Conservation (phyloP, 2,113 vertebrate genomes). For the Pterocles orientalis region DNA sequence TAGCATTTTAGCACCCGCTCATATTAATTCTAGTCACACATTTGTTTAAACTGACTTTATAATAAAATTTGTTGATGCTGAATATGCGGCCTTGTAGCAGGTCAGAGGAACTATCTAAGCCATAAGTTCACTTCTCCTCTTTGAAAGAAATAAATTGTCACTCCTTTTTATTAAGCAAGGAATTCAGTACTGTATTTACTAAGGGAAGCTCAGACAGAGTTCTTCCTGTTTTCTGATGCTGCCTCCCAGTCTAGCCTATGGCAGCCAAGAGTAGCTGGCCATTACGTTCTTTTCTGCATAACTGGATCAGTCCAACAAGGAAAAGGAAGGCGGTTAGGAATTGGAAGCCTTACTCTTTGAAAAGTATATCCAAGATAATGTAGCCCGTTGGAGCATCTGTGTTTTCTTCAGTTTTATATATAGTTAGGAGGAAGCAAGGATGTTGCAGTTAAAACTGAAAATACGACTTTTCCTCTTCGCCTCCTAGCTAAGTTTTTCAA, state of each 20-base stretch:
- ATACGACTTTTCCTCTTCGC: neutral
- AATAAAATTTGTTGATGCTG: neutral
- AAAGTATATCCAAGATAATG: neutral
- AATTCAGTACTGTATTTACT: neutral
- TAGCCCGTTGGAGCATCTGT: neutral
- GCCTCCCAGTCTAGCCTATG: neutral
- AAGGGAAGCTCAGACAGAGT: neutral
- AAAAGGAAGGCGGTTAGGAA: neutral
- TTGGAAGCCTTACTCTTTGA: neutral
- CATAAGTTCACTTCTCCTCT: neutral
- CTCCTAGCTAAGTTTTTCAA: neutral
- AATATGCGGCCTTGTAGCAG: neutral
- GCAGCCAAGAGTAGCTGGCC: neutral
- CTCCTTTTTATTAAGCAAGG: neutral
- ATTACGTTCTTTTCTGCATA: neutral
- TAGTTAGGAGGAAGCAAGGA: neutral
- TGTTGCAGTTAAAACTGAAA: neutral
- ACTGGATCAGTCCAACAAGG: neutral
- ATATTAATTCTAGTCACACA: neutral
- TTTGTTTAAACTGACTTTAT: neutral
- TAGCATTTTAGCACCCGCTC: neutral
- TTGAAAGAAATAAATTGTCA: neutral
- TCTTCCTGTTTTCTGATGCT: neutral
- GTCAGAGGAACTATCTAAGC: neutral
- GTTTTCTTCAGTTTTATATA: neutral